Evolutionary conservation across 1,140 invertebrate species (phyloP).

Genomic region (Drosophila novamexicana): DNA sequence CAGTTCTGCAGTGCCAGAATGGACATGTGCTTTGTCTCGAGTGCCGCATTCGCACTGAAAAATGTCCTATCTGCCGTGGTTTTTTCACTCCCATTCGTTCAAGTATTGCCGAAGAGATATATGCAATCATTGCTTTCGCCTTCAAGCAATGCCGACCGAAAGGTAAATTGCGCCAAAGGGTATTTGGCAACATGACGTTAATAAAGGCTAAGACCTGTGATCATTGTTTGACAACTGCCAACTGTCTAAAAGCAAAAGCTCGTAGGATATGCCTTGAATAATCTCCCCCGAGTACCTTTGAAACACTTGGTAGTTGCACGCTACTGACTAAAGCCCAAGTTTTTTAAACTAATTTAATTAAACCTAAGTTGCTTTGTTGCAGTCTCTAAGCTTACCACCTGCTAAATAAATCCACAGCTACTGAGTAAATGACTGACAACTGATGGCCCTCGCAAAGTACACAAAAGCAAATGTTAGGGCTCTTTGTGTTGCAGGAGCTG

Average conservation of each 20-base stretch:
- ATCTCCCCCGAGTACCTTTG: slow-evolving; percentile 40
- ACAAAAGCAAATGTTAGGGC: slow-evolving; percentile 50
- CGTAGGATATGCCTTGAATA: slow-evolving; percentile 51
- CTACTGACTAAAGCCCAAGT: slow-evolving; percentile 18
- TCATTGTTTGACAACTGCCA: slow-evolving; percentile 2
- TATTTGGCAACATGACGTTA: slow-evolving; percentile 64
- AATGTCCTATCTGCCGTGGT: slow-evolving; percentile 87
- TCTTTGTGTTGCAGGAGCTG: neutral
- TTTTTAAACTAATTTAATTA: slow-evolving; percentile 69
- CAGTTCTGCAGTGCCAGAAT: slow-evolving; percentile 88
- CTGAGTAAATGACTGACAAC: no score
- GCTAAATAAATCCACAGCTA: slow-evolving; percentile 11
- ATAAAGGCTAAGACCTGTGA: slow-evolving; percentile 42
- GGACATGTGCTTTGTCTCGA: slow-evolving; percentile 88
- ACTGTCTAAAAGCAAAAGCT: neutral
- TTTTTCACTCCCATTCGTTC: slow-evolving; percentile 72
- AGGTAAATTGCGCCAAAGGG: slow-evolving; percentile 69
- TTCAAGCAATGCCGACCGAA: slow-evolving; percentile 83
- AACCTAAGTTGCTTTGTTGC: slow-evolving; percentile 12
- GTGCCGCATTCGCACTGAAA: slow-evolving; percentile 86
- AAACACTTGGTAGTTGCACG: slow-evolving; percentile 47
- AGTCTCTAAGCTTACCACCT: slow-evolving; percentile 1
- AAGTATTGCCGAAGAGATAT: slow-evolving; percentile 83
- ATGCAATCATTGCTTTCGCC: slow-evolving; percentile 84
- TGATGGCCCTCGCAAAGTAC: slow-evolving; percentile 26